Evolutionary conservation across 92 coral and sea anemone species (phyloP).

Genomic region (Desmophyllum pertusum): DNA sequence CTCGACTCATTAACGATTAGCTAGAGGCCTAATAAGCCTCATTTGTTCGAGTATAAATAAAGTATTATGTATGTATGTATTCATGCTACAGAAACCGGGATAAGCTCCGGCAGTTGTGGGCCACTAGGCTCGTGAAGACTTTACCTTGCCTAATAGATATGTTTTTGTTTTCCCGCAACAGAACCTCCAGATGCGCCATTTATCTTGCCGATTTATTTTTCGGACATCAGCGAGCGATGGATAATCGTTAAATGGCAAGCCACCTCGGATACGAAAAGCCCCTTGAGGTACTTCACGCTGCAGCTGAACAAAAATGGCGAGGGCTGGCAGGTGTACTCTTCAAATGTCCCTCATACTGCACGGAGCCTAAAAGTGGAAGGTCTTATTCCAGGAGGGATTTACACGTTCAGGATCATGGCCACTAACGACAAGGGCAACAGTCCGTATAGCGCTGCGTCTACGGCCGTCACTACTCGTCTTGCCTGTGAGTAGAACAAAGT

Average conservation of each 20-base stretch:
- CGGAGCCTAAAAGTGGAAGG: slow-evolving; percentile 79
- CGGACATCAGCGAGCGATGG: slow-evolving; percentile 76
- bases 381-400: slow-evolving; percentile 74
- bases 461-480: slow-evolving; percentile 68
- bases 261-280: slow-evolving; percentile 73
- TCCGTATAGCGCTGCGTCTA: slow-evolving; percentile 81
- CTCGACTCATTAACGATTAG: too few species aligned
- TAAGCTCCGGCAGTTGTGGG: too few species aligned
- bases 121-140: too few species aligned
- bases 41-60: too few species aligned
- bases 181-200: slow-evolving; percentile 89
- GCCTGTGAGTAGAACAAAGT: slow-evolving; percentile 20
- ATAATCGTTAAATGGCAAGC: slow-evolving; percentile 84
- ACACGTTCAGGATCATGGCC: slow-evolving; percentile 87
- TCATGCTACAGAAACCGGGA: too few species aligned
- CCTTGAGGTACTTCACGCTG: slow-evolving; percentile 86
- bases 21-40: too few species aligned
- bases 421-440: slow-evolving; percentile 91
- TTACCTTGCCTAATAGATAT: neutral
- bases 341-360: slow-evolving; percentile 55
- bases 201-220: slow-evolving; percentile 83
- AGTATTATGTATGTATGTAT: too few species aligned
- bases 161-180: slow-evolving; percentile 25
- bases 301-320: slow-evolving; percentile 67
- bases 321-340: slow-evolving; percentile 86